phyloP scores from a whole-genome alignment of 1,140 invertebrate species.

The Druon quercuslanigerum region DNA sequence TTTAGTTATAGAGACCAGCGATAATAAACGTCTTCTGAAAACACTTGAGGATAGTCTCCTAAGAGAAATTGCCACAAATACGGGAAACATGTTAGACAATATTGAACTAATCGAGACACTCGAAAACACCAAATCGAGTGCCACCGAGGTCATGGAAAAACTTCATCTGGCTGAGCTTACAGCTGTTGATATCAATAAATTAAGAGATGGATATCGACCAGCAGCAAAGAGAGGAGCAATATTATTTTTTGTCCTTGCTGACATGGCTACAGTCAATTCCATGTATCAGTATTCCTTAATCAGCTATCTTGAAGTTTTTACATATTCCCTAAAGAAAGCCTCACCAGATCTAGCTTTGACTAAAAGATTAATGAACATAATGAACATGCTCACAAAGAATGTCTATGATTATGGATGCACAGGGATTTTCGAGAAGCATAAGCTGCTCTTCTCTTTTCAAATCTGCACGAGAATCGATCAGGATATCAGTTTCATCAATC shows the following conservation, averaged over 20 bases:
- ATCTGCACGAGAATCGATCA: slow-evolving; percentile 89
- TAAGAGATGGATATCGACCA: slow-evolving; percentile 88
- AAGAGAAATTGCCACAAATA: slow-evolving; percentile 86
- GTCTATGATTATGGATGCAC: slow-evolving; percentile 94
- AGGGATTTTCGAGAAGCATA: slow-evolving; percentile 93
- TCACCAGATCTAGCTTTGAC: slow-evolving; percentile 83
- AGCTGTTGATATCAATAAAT: slow-evolving; percentile 85
- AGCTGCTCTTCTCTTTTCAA: slow-evolving; percentile 92
- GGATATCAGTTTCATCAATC: slow-evolving; percentile 78
- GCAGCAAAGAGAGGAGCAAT: slow-evolving; percentile 90
- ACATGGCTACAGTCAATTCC: slow-evolving; percentile 88
- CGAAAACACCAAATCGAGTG: slow-evolving; percentile 92
- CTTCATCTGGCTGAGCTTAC: slow-evolving; percentile 84
- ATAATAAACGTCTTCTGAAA: slow-evolving; percentile 88
- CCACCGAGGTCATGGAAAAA: slow-evolving; percentile 86
- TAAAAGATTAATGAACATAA: slow-evolving; percentile 87
- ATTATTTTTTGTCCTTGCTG: slow-evolving; percentile 91
- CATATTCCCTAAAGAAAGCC: slow-evolving; percentile 85
- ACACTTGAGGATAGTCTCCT: slow-evolving; percentile 89
- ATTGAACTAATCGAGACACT: slow-evolving; percentile 88
- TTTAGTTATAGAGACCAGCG: slow-evolving; percentile 84
- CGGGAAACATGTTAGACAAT: slow-evolving; percentile 94
- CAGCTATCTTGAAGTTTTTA: slow-evolving; percentile 88
- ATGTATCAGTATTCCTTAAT: slow-evolving; percentile 95
- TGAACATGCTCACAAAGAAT: slow-evolving; percentile 88